Percentiles rank a stretch among this genome's conserved stretches.
Conservation (phyloP, 2,888 invertebrate species). For the Euclidia mi region DNA sequence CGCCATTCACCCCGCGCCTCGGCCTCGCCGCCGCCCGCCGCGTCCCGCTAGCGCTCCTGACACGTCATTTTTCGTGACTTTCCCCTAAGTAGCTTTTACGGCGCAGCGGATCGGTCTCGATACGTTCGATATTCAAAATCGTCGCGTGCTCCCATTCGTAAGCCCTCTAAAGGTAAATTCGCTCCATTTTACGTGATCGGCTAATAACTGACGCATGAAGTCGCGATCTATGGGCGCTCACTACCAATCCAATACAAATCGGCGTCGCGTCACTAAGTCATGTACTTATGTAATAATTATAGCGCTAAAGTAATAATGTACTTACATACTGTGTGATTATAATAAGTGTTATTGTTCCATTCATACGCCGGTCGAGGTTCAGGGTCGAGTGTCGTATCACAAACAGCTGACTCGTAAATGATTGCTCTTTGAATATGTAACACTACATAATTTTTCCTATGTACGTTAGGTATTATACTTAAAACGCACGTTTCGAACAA, state of each 20-base stretch:
- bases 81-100: constrained; percentile 78
- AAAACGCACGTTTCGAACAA: constrained; percentile 39
- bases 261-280: constrained; percentile 35
- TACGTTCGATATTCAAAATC: constrained; percentile 71
- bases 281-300: constrained; percentile 38
- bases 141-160: constrained; percentile 62
- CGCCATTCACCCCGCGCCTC: constrained; percentile 84
- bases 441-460: constrained; percentile 22
- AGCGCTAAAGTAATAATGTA: constrained; percentile 43
- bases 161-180: constrained; percentile 61
- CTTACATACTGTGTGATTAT: constrained; percentile 60
- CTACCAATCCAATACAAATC: constrained; percentile 40
- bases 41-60: constrained; percentile 71
- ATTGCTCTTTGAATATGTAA: constrained; percentile 37
- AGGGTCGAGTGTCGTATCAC: constrained; percentile 71
- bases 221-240: constrained; percentile 19
- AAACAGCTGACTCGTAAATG: constrained; percentile 72
- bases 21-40: constrained; percentile 45
- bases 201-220: constrained; percentile 48
- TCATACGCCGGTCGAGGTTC: constrained; percentile 71
- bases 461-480: constrained; percentile 23
- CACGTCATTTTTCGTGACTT: constrained; percentile 85
- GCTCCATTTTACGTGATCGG: constrained; percentile 47
- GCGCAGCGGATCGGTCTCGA: constrained; percentile 64
- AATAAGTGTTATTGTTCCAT: constrained; percentile 77